Base-by-base conservation (phyloP, 2,797 vertebrate species). In the Hoplostethus mediterraneus region DNA sequence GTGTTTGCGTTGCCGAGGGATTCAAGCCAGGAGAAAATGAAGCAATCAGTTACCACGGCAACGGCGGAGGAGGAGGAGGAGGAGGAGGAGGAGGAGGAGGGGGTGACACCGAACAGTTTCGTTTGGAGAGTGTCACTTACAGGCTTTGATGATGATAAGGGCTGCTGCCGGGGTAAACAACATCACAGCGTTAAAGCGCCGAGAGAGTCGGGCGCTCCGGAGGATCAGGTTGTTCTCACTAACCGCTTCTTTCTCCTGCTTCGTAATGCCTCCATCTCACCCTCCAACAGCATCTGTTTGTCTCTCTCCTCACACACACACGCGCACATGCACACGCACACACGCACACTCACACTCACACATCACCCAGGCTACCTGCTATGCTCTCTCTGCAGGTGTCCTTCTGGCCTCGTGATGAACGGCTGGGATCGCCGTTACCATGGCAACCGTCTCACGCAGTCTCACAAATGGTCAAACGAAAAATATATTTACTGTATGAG, bases 11-110 rank as follows among this genome's bases (percentile, higher is more conserved):
- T 86, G 65, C 69, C 2, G 6, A 61, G 60, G 58, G 21, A 83
- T 52, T 58, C 30, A 17, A 79, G 72, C 57, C 33, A 51, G 49
- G 59, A n/a, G 62, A 81, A 73, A 82, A 81, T 63, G 70, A 83
- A 44, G 78, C 89, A 89, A 90, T 91, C 83, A 81, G 87, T 91
- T 85, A 80, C 90, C 80, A 90, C 83, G 83, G 84, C 21, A 47
- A 91, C 14, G 7, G 64, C 6, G 9, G 62, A 70, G 67, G 60
- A 73, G 56, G 69, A 70, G 55, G 68, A 63, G 28, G 63, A 21
- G 21, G 21, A 51, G 25, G 21, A 28, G 2, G 71, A 56, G 3
- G 40, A n/a, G n/a, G n/a, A n/a, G 16, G 16, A 25, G 40, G 8
- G 6, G 2, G 2, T 3, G 42, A 44, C 17, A 21, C 66, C 36